A percentile compares a stretch with the other conserved stretches of the same genome.
phyloP scores from a whole-genome alignment of 2,888 invertebrate genomes.

The Trichacis sp. region DNA sequence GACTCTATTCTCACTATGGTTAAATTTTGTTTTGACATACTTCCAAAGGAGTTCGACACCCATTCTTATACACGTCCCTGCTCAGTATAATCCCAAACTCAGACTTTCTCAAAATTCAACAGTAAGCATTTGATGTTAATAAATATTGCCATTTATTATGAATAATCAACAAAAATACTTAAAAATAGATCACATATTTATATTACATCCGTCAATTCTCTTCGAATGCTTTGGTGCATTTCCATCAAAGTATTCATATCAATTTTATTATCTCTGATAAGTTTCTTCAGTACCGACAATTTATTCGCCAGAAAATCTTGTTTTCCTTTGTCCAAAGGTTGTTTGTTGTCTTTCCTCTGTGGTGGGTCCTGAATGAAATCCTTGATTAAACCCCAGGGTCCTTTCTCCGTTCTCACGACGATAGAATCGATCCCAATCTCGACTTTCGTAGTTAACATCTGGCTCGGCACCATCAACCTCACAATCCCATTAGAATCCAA shows the following conservation, averaged over 20 bases:
- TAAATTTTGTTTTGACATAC: too few relatives aligned
- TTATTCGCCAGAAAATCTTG: constrained; percentile 54
- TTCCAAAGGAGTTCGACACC: too few relatives aligned
- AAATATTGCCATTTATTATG: too few relatives aligned
- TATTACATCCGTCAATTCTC: constrained; percentile 44
- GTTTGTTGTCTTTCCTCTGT: constrained; percentile 27
- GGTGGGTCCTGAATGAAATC: constrained; percentile 51
- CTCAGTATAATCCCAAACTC: too few relatives aligned
- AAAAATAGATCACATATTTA: constrained; percentile 5
- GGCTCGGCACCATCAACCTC: constrained; percentile 49
- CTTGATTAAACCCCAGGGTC: constrained; percentile 58
- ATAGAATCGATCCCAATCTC: constrained; percentile 54
- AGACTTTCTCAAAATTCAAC: too few relatives aligned
- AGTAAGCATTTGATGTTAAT: too few relatives aligned
- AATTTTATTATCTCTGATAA: constrained; percentile 42
- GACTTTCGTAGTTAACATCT: constrained; percentile 21
- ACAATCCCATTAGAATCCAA: constrained; percentile 45
- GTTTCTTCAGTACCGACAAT: constrained; percentile 46
- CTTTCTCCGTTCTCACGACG: constrained; percentile 45
- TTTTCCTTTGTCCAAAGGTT: constrained; percentile 32
- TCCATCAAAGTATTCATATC: constrained; percentile 51
- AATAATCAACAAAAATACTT: too few relatives aligned
- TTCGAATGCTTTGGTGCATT: constrained; percentile 54
- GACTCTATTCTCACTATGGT: too few relatives aligned
- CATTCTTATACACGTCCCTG: too few relatives aligned